A percentile compares a stretch with the other conserved stretches of the same genome.
These are phyloP conservation scores for Sarcophaga bullata DNA, from an alignment of 1,140 invertebrate species.

Conservation along the genomic window DNA sequence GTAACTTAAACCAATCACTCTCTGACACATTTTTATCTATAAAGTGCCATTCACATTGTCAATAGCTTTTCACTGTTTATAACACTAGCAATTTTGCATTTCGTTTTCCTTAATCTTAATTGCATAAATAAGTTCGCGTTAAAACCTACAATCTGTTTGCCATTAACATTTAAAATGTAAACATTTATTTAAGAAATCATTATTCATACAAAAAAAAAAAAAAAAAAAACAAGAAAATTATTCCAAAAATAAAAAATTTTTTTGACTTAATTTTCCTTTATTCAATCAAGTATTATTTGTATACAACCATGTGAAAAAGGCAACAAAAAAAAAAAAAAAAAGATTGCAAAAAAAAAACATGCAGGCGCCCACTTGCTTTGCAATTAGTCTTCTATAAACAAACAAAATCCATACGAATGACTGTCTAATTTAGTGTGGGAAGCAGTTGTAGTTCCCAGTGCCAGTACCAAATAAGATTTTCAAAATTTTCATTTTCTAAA, in stretches of 20 bases:
- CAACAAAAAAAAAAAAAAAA: not conserved
- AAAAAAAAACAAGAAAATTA: not conserved
- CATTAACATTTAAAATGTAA: not conserved
- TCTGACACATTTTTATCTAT: no score
- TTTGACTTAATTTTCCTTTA: not conserved
- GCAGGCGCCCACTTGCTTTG: constrained; percentile 30
- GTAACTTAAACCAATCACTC: no score
- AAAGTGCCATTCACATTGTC: no score
- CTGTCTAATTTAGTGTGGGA: constrained; percentile 14
- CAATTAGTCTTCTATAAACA: constrained; percentile 23
- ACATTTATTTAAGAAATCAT: not conserved
- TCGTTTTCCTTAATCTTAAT: no score
- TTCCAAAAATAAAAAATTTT: no score
- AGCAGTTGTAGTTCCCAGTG: not conserved
- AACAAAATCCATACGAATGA: not conserved
- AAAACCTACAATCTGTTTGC: not conserved
- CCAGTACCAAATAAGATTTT: not conserved
- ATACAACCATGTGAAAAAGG: not conserved
- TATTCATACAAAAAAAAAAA: not conserved
- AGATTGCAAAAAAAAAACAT: no score
- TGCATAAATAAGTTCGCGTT: not conserved
- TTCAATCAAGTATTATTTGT: not conserved
- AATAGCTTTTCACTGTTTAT: no score
- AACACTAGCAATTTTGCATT: no score
- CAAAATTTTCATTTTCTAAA: not conserved